phyloP scores from a whole-genome alignment of 2,888 invertebrate genomes.

The Acleris literana region DNA sequence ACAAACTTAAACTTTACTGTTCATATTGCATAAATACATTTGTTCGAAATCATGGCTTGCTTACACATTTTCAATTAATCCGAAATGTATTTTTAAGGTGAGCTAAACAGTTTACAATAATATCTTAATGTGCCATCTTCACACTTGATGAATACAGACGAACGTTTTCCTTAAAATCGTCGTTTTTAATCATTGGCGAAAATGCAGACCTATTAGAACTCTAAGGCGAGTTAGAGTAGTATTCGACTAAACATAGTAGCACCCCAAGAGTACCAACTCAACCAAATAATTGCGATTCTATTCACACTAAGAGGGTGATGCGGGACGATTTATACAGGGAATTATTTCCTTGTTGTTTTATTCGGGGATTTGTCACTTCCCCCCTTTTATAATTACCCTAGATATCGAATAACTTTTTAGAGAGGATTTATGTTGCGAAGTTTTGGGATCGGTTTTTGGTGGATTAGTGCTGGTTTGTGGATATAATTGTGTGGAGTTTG shows the following conservation, averaged over 20 bases:
- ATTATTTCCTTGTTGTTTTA: conserved; percentile 84
- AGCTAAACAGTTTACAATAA: too few relatives aligned
- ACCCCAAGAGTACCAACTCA: conserved; percentile 67
- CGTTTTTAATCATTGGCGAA: too few relatives aligned
- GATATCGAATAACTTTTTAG: conserved; percentile 78
- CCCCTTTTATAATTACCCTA: conserved; percentile 79
- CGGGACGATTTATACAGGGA: conserved; percentile 75
- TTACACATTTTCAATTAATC: too few relatives aligned
- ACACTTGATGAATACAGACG: too few relatives aligned
- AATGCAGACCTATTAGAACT: too few relatives aligned
- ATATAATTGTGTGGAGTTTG: conserved; percentile 61
- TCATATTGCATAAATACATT: too few relatives aligned
- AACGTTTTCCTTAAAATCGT: too few relatives aligned
- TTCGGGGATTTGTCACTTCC: conserved; percentile 82
- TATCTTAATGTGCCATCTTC: too few relatives aligned
- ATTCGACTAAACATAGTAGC: conserved; percentile 46
- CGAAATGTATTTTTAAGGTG: too few relatives aligned
- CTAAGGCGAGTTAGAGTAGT: conserved; percentile 19
- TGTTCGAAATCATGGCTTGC: too few relatives aligned
- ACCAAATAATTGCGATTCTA: conserved; percentile 84
- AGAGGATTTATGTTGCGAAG: conserved; percentile 67
- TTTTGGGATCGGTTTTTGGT: conserved; percentile 56
- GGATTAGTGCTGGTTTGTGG: conserved; percentile 60
- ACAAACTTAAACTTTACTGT: too few relatives aligned
- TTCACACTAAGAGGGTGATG: conserved; percentile 75